Evolutionary conservation across 2,113 vertebrate genomes (phyloP).

Genomic region (Gnathonemus echidnorhynchus): DNA sequence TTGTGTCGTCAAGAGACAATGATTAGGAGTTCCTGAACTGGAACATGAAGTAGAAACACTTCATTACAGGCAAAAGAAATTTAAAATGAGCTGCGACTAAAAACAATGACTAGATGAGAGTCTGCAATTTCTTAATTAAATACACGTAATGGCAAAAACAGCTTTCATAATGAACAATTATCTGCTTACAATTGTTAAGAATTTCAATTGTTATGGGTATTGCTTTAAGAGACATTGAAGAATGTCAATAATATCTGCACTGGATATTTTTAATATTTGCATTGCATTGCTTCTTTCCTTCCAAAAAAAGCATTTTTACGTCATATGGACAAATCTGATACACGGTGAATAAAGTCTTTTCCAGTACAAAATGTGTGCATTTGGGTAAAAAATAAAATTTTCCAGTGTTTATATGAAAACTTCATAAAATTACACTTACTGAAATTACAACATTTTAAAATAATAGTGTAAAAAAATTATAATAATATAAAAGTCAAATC

Average conservation of each 20-base stretch:
- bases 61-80: slow-evolving; percentile 54
- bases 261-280: not conserved
- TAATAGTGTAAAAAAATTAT: not conserved
- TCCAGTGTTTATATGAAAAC: not conserved
- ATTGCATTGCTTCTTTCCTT: not conserved
- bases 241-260: slow-evolving; percentile 15
- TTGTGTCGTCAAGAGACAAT: slow-evolving; percentile 50
- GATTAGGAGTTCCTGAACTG: slow-evolving; percentile 59
- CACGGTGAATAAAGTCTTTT: not conserved
- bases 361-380: not conserved
- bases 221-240: slow-evolving; percentile 7
- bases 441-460: not conserved
- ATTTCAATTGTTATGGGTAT: not conserved
- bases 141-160: slow-evolving; percentile 26
- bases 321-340: slow-evolving; percentile 13
- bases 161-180: slow-evolving; percentile 28
- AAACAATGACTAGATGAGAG: slow-evolving; percentile 38
- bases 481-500: not conserved
- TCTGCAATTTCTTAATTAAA: slow-evolving; percentile 32
- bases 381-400: not conserved
- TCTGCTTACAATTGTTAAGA: slow-evolving; percentile 28
- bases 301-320: not conserved
- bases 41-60: slow-evolving; percentile 64
- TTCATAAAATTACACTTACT: not conserved
- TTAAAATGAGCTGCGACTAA: slow-evolving; percentile 48